These are phyloP conservation scores for Artibeus lituratus DNA, from an alignment of 2,797 vertebrate genomes.

Conservation along the genomic window DNA sequence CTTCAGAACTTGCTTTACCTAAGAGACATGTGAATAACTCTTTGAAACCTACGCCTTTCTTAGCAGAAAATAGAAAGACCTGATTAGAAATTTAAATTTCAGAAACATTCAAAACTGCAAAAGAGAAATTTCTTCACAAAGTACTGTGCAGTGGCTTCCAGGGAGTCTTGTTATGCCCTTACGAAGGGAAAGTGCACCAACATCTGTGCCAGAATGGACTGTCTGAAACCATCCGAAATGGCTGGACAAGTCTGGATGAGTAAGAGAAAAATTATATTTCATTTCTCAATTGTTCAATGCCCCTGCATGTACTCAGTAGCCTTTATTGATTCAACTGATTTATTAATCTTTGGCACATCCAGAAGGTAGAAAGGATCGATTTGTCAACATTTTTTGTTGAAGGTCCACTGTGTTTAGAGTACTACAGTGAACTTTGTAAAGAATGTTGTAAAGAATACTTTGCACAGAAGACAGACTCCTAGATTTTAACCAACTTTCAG, in stretches of 20 bases:
- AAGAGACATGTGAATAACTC: slow-evolving; percentile 42
- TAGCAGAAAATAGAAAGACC: slow-evolving; percentile 42
- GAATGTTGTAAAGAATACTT: neutral
- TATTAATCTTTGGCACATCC: slow-evolving; percentile 4
- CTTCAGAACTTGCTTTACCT: slow-evolving; percentile 39
- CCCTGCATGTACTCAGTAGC: neutral
- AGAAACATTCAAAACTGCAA: slow-evolving; percentile 44
- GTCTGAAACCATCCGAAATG: neutral
- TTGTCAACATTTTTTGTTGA: neutral
- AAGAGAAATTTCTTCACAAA: slow-evolving; percentile 15
- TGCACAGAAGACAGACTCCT: neutral
- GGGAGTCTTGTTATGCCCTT: neutral
- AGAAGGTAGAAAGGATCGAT: neutral
- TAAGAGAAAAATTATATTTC: neutral
- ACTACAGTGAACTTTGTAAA: neutral
- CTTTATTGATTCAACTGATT: neutral
- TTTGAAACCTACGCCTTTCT: slow-evolving; percentile 49
- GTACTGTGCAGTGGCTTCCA: neutral
- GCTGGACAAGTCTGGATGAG: neutral
- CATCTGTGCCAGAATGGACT: neutral
- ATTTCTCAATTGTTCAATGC: neutral
- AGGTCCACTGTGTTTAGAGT: neutral
- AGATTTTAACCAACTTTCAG: neutral
- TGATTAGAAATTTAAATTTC: slow-evolving; percentile 70
- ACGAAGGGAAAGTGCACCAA: neutral